phyloP scores from a whole-genome alignment of 2,113 vertebrate genomes.

The Girardinichthys multiradiatus region DNA sequence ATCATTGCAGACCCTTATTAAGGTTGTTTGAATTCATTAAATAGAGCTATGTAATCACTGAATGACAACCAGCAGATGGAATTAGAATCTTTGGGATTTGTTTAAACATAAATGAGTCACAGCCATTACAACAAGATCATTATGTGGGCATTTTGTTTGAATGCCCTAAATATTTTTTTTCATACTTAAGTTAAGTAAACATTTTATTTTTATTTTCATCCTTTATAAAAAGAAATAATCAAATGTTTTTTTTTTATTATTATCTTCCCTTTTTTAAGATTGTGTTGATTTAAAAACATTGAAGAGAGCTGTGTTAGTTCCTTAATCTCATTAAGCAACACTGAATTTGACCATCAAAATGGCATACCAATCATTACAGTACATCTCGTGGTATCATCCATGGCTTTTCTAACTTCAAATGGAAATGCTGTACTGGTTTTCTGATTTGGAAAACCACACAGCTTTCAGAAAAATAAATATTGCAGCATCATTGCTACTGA shows the following conservation, averaged over 20 bases:
- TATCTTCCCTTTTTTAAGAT: too few relatives aligned
- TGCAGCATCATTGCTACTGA: neutral
- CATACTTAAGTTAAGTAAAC: neutral
- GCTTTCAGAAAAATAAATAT: slow-evolving; percentile 7
- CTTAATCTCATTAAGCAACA: neutral
- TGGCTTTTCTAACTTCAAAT: neutral
- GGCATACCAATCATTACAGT: neutral
- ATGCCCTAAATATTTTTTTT: too few relatives aligned
- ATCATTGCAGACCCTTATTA: too few relatives aligned
- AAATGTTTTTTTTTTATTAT: neutral
- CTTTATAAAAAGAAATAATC: neutral
- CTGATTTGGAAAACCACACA: slow-evolving; percentile 1
- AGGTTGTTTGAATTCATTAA: neutral
- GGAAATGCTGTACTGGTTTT: neutral
- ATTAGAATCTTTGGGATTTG: too few relatives aligned
- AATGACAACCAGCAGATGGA: too few relatives aligned
- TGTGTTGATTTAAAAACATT: neutral
- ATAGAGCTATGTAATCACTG: neutral
- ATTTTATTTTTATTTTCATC: neutral
- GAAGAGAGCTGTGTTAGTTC: neutral
- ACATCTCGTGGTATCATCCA: neutral
- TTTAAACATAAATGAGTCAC: too few relatives aligned
- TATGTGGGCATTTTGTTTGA: too few relatives aligned
- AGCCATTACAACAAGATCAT: too few relatives aligned
- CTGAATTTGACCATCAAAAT: neutral